These are phyloP conservation scores for Tor tambroides DNA, from an alignment of 2,113 vertebrate genomes.

Conservation along the genomic window DNA sequence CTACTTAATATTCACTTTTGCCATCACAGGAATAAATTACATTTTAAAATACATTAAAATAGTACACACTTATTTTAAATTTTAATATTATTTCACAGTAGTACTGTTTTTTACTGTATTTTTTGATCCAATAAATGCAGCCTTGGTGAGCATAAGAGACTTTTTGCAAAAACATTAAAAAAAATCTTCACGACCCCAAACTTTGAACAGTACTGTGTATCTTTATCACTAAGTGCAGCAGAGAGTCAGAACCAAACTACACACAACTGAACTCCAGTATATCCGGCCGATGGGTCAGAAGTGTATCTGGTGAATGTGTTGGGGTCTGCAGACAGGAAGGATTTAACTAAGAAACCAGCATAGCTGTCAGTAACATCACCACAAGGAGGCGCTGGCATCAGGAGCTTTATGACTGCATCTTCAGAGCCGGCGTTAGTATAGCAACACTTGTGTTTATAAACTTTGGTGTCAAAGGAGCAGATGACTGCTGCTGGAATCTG, in stretches of 20 bases:
- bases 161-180: not conserved
- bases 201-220: not conserved
- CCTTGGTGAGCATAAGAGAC: not conserved
- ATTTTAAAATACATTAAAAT: not conserved
- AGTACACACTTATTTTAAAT: not conserved
- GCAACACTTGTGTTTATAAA: conserved; percentile 61
- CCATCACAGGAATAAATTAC: not conserved
- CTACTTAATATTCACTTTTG: not conserved
- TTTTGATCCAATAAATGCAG: not conserved
- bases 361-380: not conserved
- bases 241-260: not conserved
- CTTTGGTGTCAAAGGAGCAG: conserved; percentile 35
- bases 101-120: not conserved
- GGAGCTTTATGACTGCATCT: conserved; percentile 7
- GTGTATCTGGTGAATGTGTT: conserved; percentile 14
- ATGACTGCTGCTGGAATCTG: conserved; percentile 43
- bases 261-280: not conserved
- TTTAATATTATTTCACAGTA: not conserved
- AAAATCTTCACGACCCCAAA: not conserved
- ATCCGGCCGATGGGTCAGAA: not conserved
- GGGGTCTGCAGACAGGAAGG: not conserved
- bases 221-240: not conserved
- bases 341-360: not conserved
- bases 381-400: conserved; percentile 34
- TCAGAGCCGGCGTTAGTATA: conserved; percentile 41